Percentiles rank a stretch among this genome's conserved stretches.
Evolutionary conservation across 2,113 vertebrate species (phyloP).

Genomic region (Leuciscus idus): DNA sequence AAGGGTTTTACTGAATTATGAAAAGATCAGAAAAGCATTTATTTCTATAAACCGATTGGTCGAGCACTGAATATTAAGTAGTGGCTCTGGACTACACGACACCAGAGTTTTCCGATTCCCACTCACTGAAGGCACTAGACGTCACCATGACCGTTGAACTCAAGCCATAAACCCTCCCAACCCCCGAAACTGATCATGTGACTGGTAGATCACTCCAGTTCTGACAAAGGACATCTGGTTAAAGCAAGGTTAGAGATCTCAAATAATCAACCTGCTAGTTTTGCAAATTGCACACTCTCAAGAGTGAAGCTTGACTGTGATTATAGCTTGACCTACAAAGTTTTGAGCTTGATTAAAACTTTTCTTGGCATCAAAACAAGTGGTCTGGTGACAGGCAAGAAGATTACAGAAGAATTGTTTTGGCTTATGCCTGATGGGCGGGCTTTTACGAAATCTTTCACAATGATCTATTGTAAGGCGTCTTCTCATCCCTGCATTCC

Average conservation of each 20-base stretch:
- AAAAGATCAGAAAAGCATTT: background rate
- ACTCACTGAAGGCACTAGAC: constrained; percentile 25
- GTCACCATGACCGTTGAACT: constrained; percentile 54
- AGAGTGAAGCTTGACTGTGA: background rate
- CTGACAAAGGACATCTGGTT: constrained; percentile 50
- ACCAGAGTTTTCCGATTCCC: constrained; percentile 31
- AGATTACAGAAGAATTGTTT: constrained; percentile 65
- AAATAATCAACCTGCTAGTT: constrained; percentile 29
- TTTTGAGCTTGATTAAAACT: constrained; percentile 57
- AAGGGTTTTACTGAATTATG: background rate
- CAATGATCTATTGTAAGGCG: constrained; percentile 64
- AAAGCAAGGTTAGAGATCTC: constrained; percentile 27
- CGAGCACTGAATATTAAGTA: background rate
- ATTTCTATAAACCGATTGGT: background rate
- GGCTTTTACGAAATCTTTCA: constrained; percentile 59
- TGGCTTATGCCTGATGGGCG: constrained; percentile 62
- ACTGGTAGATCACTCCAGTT: constrained; percentile 34
- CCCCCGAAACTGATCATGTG: constrained; percentile 49
- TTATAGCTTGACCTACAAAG: constrained; percentile 50
- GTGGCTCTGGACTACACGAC: background rate
- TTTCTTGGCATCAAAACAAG: constrained; percentile 55
- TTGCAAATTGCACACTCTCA: background rate
- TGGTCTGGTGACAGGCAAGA: constrained; percentile 65
- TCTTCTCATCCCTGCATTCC: constrained; percentile 56
- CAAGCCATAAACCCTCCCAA: constrained; percentile 16